These are phyloP conservation scores for Daphoenositta chrysoptera DNA, from an alignment of 2,113 vertebrate species.

Conservation along the genomic window DNA sequence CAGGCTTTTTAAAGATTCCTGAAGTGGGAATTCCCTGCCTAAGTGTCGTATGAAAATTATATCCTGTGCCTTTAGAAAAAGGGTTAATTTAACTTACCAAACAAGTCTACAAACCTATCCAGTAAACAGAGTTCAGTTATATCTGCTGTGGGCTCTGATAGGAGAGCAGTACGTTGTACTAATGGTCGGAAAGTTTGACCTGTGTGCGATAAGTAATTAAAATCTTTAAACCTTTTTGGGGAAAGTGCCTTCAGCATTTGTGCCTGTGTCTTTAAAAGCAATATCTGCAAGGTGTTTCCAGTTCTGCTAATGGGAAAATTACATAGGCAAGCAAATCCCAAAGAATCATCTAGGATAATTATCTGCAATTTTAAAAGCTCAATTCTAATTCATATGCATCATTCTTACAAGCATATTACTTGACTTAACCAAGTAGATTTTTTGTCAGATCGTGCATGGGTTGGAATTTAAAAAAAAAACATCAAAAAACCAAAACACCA, in stretches of 20 bases:
- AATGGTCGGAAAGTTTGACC: not conserved
- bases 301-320: not conserved
- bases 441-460: not conserved
- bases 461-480: not conserved
- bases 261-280: constrained; percentile 24
- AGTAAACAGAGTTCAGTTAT: not conserved
- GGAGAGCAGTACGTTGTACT: not conserved
- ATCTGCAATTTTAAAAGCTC: not conserved
- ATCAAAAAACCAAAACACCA: not conserved
- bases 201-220: not conserved
- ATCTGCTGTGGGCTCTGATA: not conserved
- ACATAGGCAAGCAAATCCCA: not conserved
- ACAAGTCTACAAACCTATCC: not conserved
- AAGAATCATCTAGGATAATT: not conserved
- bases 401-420: not conserved
- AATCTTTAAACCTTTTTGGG: not conserved
- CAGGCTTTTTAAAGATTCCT: constrained; percentile 50
- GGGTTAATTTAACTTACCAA: constrained; percentile 42
- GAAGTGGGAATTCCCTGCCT: constrained; percentile 43
- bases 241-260: constrained; percentile 43
- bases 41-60: constrained; percentile 21
- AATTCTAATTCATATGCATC: not conserved
- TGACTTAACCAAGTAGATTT: not conserved
- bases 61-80: constrained; percentile 57
- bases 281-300: not conserved